phyloP scores from a whole-genome alignment of 2,797 vertebrate genomes.

The Poeciliopsis turneri region DNA sequence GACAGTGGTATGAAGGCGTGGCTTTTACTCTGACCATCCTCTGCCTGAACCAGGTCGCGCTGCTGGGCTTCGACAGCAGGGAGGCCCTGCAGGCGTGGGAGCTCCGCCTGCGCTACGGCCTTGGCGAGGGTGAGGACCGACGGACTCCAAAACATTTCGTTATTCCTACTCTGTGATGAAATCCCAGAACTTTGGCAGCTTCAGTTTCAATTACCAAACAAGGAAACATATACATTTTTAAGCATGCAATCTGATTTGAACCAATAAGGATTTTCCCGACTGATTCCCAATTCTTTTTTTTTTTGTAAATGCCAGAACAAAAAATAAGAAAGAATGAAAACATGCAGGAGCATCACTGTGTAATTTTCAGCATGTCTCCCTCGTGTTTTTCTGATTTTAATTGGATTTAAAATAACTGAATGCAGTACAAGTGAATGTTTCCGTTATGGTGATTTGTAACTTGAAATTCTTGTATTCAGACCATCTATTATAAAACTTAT shows the following conservation, averaged over 20 bases:
- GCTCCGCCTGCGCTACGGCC: conserved; percentile 86
- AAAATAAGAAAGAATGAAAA: not conserved
- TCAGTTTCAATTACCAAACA: not conserved
- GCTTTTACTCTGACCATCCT: conserved; percentile 87
- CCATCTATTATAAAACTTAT: not conserved
- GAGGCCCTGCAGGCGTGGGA: conserved; percentile 93
- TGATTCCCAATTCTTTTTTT: not conserved
- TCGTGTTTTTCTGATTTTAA: not conserved
- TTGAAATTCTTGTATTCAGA: not conserved
- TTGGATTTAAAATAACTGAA: not conserved
- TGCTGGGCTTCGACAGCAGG: conserved; percentile 92
- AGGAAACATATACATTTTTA: not conserved
- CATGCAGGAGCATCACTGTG: not conserved
- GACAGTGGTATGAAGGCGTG: conserved; percentile 87
- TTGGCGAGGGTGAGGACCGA: conserved; percentile 88
- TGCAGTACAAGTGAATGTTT: not conserved
- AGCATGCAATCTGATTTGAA: not conserved
- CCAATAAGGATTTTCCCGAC: not conserved
- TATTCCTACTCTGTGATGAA: not conserved
- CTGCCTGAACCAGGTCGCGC: conserved; percentile 87
- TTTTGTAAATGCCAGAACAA: not conserved
- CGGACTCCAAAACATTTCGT: not conserved
- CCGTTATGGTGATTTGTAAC: not conserved
- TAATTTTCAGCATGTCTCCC: not conserved
- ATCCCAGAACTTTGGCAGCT: not conserved